Base-by-base conservation (phyloP, 2,888 invertebrate genomes). In the Tetramorium bicarinatum region DNA sequence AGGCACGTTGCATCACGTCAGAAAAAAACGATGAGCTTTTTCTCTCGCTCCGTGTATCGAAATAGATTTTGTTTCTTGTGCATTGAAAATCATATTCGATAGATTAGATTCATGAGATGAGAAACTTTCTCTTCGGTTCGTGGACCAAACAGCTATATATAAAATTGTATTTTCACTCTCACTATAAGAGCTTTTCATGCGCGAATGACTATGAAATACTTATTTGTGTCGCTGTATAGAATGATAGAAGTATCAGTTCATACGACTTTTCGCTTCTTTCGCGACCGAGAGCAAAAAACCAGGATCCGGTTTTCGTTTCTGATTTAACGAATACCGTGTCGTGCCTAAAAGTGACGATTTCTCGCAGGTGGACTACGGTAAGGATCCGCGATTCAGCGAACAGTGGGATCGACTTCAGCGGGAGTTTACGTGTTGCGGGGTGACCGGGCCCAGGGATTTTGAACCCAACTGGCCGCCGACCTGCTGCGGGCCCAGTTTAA, bases 391-490 rank as follows among this genome's bases (percentile, higher is more conserved):
- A 87, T 97, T 98, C 94, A 97, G 97, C 61, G 96, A 96, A 87
- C 96, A 97, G 85, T 98, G 98, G 97, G 97, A 98, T 93, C 96
- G 97, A 64, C 95, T 98, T 52, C 98, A 98, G 94, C 95, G 96
- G 82, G 97, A 97, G 91, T 96, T 96, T 90, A 96, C 96, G 85
- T 98, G 98, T 93, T 98, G 98, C 95, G 98, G 98, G 0, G 97
- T 98, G 6, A 96, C 96, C 62, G 97, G 97, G 6, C 96, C 96
- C n/a, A 89, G 91, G 66, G 94, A 94, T 87, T 95, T 94, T 13
- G 7, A 93, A 89, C 11, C 77, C 7, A 89, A 91, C 56, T 94
- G 93, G 92, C 95, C 95, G 0, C 92, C 90, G 66, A 95, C 93
- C 61, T 95, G 94, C 87, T 94, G 95, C 88, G 91, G 75, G 0